Percentiles rank a stretch among this genome's conserved stretches.
phyloP scores from a whole-genome alignment of 2,888 invertebrate species.

The Hypolimnas misippus region DNA sequence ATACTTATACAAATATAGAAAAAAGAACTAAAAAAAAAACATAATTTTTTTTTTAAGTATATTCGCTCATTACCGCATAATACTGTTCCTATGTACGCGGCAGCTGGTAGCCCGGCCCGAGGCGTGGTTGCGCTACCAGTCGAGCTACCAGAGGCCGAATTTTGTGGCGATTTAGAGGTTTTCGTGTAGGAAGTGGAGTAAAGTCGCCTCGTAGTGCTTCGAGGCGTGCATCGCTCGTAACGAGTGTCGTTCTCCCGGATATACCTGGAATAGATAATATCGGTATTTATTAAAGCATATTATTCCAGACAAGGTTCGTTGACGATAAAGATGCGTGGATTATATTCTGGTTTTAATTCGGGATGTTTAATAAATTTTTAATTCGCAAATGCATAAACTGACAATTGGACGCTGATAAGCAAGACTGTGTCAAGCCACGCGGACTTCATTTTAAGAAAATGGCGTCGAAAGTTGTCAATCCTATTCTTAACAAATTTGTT shows the following conservation, averaged over 20 bases:
- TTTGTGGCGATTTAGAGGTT: conserved; percentile 52
- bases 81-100: background rate
- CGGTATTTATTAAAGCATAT: no score
- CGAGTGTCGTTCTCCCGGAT: conserved; percentile 98
- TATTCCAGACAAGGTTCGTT: no score
- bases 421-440: no score
- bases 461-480: no score
- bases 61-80: conserved; percentile 8
- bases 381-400: no score
- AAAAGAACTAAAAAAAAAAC: background rate
- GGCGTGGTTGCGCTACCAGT: background rate
- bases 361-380: no score
- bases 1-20: no score
- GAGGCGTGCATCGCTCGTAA: conserved; percentile 96
- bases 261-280: conserved; percentile 87
- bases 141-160: background rate
- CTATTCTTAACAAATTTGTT: no score
- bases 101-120: background rate
- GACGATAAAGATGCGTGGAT: no score
- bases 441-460: no score
- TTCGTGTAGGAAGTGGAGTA: conserved; percentile 94
- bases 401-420: no score
- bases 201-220: conserved; percentile 97
- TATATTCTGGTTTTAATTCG: no score
- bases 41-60: background rate